Base-by-base conservation (phyloP, 2,888 invertebrate species). In the Epiblema foenella region DNA sequence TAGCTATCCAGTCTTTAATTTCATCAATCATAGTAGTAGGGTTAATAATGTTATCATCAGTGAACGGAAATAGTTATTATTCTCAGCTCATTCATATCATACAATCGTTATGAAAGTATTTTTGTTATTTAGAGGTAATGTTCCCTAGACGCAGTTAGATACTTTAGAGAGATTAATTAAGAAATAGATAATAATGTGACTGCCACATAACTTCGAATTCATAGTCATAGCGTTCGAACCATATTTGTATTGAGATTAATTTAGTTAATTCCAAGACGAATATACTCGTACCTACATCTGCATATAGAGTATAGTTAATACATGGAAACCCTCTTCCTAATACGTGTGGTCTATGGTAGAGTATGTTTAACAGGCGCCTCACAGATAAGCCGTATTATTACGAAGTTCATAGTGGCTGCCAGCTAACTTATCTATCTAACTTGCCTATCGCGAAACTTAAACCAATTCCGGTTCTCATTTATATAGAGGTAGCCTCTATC, bases 381-480 rank as follows among this genome's bases (percentile, higher is more conserved):
- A 39, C 18, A 39, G 24, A 60, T 68, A 60, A 68, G 54, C 54
- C 33, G 9, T 68, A 24, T 60, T 3, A 24, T 68, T 54, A 33
- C 54, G 29, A 56, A 68, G 68, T 68, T 68, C 54, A 60, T 9
- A 62, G 46, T 56, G 29, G 52, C n/a, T 52, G 11, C 15, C 18
- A 68, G 46, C 66, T 51, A 68, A 68, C 68, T 68, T 62, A 15
- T 62, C 68, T 52, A 60, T 46, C 33, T n/a, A 62, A 62, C 60
- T 60, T 46, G 18, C 39, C 60, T 68, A 68, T 68, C 18, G 56
- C 54, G 24, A 54, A 58, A 68, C 54, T 68, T 62, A 20, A 54
- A 33, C 54, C 33, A 33, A 54, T 56, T 62, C 68, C 54, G 54
- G 68, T 42, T 60, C 42, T 33, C 33, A 18, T 58, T 58, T 58